Evolutionary conservation across 2,888 invertebrate genomes (phyloP), one percentile per base, ranked within the genome.

Genomic region (Aspidiotus rigidus): DNA sequence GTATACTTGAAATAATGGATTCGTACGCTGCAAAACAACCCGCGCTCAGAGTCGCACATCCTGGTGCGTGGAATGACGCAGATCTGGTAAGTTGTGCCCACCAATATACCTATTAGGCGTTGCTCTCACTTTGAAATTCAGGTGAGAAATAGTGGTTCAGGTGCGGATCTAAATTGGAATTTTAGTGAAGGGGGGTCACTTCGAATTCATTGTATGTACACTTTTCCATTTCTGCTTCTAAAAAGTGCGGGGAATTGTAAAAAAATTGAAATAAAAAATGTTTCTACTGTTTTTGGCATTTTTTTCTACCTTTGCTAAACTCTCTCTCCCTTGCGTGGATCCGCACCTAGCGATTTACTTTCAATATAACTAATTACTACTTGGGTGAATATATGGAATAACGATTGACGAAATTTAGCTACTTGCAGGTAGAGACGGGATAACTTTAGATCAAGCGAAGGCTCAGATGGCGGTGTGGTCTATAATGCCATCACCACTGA

Each of bases 391-490:
- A 49, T 11, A 49, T 49, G 49, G 11, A 11, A 49, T n/a, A 49
- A 49, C 49, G n/a, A n/a, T 49, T 49, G n/a, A 53, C 53, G 13
- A 15, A 64, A 74, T 74, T 7, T 69, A 83, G 82, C 76, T 85
- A 55, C 76, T 85, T 61, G 80, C 85, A 72, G 86, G 86, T 8
- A 85, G 86, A 75, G 84, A 78, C 75, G 85, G 85, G 0, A 76
- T 86, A 13, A 86, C 85, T 74, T 81, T 82, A 71, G 86, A 86
- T 72, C 86, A 89, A 78, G 82, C 85, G 72, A 82, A 83, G 76
- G 79, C 83, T 0, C 89, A 89, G 79, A 87, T 89, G 86, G 86
- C 86, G 0, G 79, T 89, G 71, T 89, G 89, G 88, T 81, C 86
- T 0, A 79, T 88, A 59, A 79, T 88, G 77, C 86, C 88, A 2